Evolutionary conservation across 1,140 invertebrate species (phyloP).

Genomic region (Coelopa frigida): DNA sequence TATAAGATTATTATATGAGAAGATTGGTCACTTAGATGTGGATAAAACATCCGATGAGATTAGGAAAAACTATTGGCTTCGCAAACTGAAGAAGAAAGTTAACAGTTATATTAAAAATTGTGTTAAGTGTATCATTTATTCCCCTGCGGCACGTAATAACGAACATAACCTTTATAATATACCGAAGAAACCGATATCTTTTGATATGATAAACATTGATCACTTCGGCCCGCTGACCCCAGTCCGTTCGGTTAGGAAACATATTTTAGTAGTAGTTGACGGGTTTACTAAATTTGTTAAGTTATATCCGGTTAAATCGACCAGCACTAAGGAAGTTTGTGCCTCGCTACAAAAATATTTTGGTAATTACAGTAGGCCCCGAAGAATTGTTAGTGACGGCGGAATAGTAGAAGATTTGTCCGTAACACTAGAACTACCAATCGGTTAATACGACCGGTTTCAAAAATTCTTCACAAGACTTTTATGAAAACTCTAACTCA

Average conservation of each 20-base stretch:
- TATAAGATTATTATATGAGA: conserved; percentile 19
- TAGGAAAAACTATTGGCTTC: conserved; percentile 22
- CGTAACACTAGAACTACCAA: too few species aligned
- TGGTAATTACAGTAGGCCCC: conserved; percentile 13
- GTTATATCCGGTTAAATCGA: conserved; percentile 9
- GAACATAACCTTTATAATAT: conserved; percentile 17
- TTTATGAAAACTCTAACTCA: too few species aligned
- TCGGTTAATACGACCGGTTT: too few species aligned
- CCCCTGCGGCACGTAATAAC: conserved; percentile 13
- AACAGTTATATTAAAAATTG: conserved; percentile 18
- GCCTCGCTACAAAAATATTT: conserved; percentile 18
- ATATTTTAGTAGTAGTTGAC: conserved; percentile 45
- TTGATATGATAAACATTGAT: conserved; percentile 26
- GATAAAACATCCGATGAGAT: conserved; percentile 19
- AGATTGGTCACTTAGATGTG: conserved; percentile 21
- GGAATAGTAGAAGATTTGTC: too few species aligned
- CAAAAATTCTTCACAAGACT: too few species aligned
- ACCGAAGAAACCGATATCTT: conserved; percentile 7
- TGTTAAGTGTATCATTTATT: conserved; percentile 23
- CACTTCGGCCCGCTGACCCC: conserved; percentile 29
- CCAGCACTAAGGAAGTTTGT: conserved; percentile 20
- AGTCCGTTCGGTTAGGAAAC: conserved; percentile 32
- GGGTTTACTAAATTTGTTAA: conserved; percentile 17
- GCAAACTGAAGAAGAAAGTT: conserved; percentile 21
- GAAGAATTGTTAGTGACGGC: conserved; percentile 22